Base-by-base conservation (phyloP, 2,888 invertebrate species). In the Perithous albicinctus region DNA sequence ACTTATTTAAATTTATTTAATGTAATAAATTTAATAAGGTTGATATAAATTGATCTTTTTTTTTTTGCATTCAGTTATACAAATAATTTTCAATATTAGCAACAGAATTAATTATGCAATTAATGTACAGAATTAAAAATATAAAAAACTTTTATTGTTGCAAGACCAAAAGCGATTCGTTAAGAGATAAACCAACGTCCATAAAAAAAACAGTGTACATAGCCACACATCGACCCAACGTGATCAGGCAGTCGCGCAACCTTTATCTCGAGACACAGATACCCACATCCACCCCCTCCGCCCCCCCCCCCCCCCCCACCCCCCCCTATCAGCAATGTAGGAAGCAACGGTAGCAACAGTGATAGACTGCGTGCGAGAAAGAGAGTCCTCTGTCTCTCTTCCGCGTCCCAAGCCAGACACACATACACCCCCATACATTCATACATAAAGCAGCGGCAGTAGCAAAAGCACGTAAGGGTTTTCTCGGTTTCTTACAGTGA, bases 401-500 rank as follows among this genome's bases (percentile, higher is more conserved):
- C 12, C 63, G 41, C 63, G 63, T 63, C 2, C 63, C 35, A 73
- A 26, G 75, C 76, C 77, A 84, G 82, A 79, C 79, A 84, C 81
- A 85, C 80, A 73, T 12, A 43, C 38, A 56, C 54, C 48, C 18
- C 73, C 35, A 70, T 15, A 66, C 51, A 76, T 38, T 26, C 32
- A 41, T 54, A 66, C 35, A 48, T 35, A 59, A 51, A 56, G 48
- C 48, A 35, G 20, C 43, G 23, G 26, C 20, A 54, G 20, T 29
- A 48, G 82, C 83, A 83, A 85, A 90, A 88, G 89, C 90, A 89
- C 90, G 91, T 91, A 89, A 91, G 91, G 91, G 90, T 91, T 91
- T 91, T 91, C 91, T 91, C 88, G 89, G 89, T 91, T 91, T 91
- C 91, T 91, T 91, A 91, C 89, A 86, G 82, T 64, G 80, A 64